These are phyloP conservation scores for Lepilemur ruficaudatus DNA, from an alignment of 2,797 vertebrate species.

Conservation along the genomic window DNA sequence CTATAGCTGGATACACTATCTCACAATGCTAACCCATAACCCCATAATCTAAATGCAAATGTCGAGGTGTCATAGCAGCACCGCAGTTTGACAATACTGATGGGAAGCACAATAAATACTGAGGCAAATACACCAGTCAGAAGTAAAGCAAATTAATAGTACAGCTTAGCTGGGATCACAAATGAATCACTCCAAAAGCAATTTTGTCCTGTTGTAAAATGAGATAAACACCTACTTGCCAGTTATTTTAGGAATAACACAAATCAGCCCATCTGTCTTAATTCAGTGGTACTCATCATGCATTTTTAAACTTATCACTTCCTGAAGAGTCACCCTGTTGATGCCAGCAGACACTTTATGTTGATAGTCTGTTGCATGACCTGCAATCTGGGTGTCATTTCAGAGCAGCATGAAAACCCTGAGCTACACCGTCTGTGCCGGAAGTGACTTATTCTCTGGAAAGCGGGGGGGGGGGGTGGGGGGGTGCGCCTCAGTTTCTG, in stretches of 20 bases:
- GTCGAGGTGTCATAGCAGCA: constrained; percentile 20
- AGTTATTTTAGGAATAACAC: constrained; percentile 78
- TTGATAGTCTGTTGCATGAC: constrained; percentile 35
- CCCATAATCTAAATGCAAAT: constrained; percentile 76
- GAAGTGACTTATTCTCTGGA: constrained; percentile 24
- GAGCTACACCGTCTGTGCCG: background rate
- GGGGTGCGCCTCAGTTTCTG: background rate
- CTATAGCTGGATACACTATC: background rate
- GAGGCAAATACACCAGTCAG: constrained; percentile 70
- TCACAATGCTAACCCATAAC: constrained; percentile 37
- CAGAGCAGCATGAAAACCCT: background rate
- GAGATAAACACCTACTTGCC: constrained; percentile 79
- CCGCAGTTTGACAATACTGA: constrained; percentile 46
- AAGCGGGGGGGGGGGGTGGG: background rate
- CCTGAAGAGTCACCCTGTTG: constrained; percentile 67
- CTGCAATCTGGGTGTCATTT: constrained; percentile 16
- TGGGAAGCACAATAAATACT: constrained; percentile 71
- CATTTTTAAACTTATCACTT: constrained; percentile 76
- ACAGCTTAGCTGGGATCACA: constrained; percentile 75
- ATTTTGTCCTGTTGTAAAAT: constrained; percentile 78
- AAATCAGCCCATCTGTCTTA: constrained; percentile 80
- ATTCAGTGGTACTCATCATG: constrained; percentile 75
- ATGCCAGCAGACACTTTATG: constrained; percentile 46
- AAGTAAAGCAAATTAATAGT: constrained; percentile 77
- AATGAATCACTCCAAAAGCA: constrained; percentile 79